A percentile compares a stretch with the other conserved stretches of the same genome.
Evolutionary conservation across 2,113 vertebrate species (phyloP).

Genomic region (Sorex fumeus): DNA sequence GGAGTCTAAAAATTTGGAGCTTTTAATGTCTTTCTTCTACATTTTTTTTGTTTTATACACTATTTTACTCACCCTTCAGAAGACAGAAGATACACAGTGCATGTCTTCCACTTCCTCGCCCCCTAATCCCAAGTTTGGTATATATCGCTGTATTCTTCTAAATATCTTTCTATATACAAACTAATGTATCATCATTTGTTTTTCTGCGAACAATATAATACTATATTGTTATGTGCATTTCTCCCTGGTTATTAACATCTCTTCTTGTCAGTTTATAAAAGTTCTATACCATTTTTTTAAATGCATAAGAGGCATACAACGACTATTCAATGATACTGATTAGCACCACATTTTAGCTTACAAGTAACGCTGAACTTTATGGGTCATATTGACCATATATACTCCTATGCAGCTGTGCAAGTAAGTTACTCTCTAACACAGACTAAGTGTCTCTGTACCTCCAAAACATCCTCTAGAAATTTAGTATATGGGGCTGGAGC

Average conservation of each 20-base stretch:
- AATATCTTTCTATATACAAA: conserved; percentile 54
- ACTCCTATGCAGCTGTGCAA: conserved; percentile 29
- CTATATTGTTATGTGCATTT: conserved; percentile 57
- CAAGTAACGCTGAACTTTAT: neutral
- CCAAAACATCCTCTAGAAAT: conserved; percentile 34
- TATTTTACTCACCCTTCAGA: conserved; percentile 68
- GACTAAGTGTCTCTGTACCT: conserved; percentile 17
- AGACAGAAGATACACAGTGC: conserved; percentile 19
- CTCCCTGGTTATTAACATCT: conserved; percentile 61
- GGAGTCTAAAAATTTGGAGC: conserved; percentile 18
- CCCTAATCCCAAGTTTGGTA: conserved; percentile 51
- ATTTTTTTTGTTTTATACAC: conserved; percentile 37
- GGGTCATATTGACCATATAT: neutral
- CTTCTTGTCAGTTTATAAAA: conserved; percentile 39
- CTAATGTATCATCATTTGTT: conserved; percentile 58
- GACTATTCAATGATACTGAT: conserved; percentile 1
- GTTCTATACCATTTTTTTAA: conserved; percentile 40
- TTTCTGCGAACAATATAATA: conserved; percentile 51
- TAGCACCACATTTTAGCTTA: conserved; percentile 34
- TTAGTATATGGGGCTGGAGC: too few relatives aligned
- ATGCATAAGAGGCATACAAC: conserved; percentile 7
- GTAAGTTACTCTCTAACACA: conserved; percentile 19
- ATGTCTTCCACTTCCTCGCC: conserved; percentile 62
- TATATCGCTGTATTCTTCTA: conserved; percentile 55
- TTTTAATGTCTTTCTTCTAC: conserved; percentile 13